Conservation (phyloP, 2,888 invertebrate genomes). For the Merodon equestris region DNA sequence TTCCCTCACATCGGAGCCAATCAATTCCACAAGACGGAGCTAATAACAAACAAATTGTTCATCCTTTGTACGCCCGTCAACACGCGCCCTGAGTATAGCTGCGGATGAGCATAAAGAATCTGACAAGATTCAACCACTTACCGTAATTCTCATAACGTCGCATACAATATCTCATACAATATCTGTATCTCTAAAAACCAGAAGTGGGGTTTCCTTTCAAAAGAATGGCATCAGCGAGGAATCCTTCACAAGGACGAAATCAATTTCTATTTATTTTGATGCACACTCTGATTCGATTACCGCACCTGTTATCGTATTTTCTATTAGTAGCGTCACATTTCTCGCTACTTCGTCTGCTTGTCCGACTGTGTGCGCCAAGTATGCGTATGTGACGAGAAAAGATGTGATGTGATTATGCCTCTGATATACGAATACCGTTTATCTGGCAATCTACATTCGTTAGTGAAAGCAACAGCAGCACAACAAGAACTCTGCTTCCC, state of each 20-base stretch:
- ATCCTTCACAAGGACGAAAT: constrained; percentile 25
- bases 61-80: too few species aligned
- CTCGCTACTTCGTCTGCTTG: constrained; percentile 26
- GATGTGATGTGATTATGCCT: constrained; percentile 41
- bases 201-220: too few species aligned
- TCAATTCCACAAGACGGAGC: too few species aligned
- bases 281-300: constrained; percentile 52
- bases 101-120: too few species aligned
- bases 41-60: too few species aligned
- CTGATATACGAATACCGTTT: constrained; percentile 54
- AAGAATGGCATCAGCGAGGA: too few species aligned
- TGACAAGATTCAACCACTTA: too few species aligned
- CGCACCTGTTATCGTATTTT: constrained; percentile 23
- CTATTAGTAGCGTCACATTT: constrained; percentile 19
- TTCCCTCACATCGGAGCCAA: too few species aligned
- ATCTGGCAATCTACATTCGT: constrained; percentile 60
- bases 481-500: constrained; percentile 11
- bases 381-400: constrained; percentile 12
- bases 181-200: too few species aligned
- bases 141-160: too few species aligned
- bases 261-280: constrained; percentile 56
- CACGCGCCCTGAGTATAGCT: too few species aligned
- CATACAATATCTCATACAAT: too few species aligned
- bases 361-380: constrained; percentile 1
- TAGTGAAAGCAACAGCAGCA: constrained; percentile 38